Base-by-base conservation (phyloP, 2,113 vertebrate genomes). In the Carassius gibelio region DNA sequence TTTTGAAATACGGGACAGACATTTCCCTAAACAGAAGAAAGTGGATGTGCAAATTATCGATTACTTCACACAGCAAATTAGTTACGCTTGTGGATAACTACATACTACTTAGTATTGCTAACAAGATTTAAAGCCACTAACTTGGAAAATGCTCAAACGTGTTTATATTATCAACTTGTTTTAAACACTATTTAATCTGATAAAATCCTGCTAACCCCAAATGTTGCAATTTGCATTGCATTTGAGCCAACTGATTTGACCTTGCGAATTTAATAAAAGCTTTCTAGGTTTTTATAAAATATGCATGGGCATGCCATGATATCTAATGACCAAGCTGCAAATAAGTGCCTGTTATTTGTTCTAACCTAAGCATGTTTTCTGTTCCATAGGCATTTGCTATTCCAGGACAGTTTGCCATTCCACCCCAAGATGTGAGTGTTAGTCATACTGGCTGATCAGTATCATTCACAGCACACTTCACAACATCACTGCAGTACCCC, bases 381-480 rank as follows among this genome's bases (percentile, higher is more conserved):
- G 88, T 92, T 91, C 90, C 86, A 0, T 92, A 98, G 97, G 96
- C 96, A 0, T 98, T 97, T 93, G 94, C 96, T 64, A 94, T 97
- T 93, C 97, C 96, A 88, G 96, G 96, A 81, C 96, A 97, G 92
- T 98, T 97, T 85, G 96, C 96, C 83, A 96, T 96, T 92, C 95
- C 96, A 86, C 96, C 97, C 93, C 97, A 96, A 95, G 96, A 98
- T 92, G 97, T 98, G 96, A 98, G 97, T 98, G 89, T 88, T 52
- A 57, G 66, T 77, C 50, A 82, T 36, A 42, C 75, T 84, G 75
- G 75, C 79, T 86, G 77, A 55, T 83, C 81, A 85, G 79, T 82
- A 62, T 80, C 78, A 78, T 86, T 87, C 68, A 45, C 50, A 80
- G 76, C 86, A 87, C 82, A 82, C 82, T 90, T 92, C 89, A 72